Percentiles rank a stretch among this genome's conserved stretches.
phyloP scores from a whole-genome alignment of 1,140 invertebrate species.

The Teleogryllus occipitalis region DNA sequence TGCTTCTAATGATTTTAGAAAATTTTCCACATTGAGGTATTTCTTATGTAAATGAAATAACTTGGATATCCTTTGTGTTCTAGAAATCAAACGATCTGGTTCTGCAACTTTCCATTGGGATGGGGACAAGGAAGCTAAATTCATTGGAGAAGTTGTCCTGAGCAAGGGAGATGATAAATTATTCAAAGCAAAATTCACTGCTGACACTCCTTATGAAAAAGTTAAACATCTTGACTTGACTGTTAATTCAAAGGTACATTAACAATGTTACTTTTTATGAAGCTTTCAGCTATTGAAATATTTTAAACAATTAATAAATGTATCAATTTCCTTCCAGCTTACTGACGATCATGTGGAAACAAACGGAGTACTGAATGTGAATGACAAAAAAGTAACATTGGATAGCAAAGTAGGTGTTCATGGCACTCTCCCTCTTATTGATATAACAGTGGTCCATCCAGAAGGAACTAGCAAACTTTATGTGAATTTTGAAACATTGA shows the following conservation, averaged over 20 bases:
- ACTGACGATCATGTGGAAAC: neutral
- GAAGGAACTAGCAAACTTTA: constrained; percentile 1
- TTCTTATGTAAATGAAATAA: neutral
- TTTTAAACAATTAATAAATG: too few relatives aligned
- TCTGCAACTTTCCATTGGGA: neutral
- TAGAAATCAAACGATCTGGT: neutral
- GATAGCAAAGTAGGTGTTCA: neutral
- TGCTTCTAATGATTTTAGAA: too few relatives aligned
- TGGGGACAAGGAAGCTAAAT: neutral
- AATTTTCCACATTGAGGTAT: too few relatives aligned
- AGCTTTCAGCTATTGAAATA: neutral
- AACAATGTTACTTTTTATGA: neutral
- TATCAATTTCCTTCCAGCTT: too few relatives aligned
- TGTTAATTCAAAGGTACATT: constrained; percentile 6
- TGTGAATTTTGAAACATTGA: neutral
- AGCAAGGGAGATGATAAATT: neutral
- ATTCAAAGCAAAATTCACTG: neutral
- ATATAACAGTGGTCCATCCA: neutral
- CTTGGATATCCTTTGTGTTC: neutral
- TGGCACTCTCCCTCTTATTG: constrained; percentile 10
- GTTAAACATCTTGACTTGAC: constrained; percentile 8
- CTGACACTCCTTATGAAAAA: neutral
- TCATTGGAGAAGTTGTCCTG: neutral
- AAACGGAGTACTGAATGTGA: neutral
- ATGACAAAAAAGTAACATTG: constrained; percentile 15